A percentile compares a stretch with the other conserved stretches of the same genome.
These are phyloP conservation scores for Rhamphomyia laevipes DNA, from an alignment of 2,888 invertebrate genomes.

Conservation along the genomic window DNA sequence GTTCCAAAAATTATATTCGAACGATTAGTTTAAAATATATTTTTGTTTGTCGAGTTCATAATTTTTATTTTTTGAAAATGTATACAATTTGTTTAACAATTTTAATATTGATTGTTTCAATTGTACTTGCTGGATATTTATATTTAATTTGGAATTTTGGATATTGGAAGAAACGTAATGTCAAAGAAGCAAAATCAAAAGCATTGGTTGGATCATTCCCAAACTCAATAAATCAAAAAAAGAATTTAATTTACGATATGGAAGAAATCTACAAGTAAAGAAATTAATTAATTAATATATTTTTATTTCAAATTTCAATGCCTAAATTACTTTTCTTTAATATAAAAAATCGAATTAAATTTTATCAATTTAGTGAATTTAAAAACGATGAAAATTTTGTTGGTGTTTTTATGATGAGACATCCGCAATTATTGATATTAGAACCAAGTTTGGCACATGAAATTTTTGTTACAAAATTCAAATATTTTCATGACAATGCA, in stretches of 20 bases:
- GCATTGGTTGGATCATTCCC: constrained; percentile 24
- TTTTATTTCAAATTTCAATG: no score
- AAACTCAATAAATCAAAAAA: constrained; percentile 11
- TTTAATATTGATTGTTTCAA: no score
- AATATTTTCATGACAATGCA: constrained; percentile 30
- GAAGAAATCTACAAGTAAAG: constrained; percentile 25
- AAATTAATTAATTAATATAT: neutral
- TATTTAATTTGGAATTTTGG: constrained; percentile 16
- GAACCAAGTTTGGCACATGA: constrained; percentile 30
- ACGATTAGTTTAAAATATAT: no score
- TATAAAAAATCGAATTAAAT: no score
- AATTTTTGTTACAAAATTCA: constrained; percentile 37
- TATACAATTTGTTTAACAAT: no score
- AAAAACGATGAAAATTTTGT: constrained; percentile 27
- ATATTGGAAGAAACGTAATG: constrained; percentile 24
- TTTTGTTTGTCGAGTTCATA: no score
- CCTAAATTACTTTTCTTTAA: no score
- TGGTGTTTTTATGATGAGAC: constrained; percentile 32
- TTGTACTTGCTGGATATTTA: constrained; percentile 10
- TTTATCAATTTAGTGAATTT: constrained; percentile 26
- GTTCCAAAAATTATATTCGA: no score
- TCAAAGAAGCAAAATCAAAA: constrained; percentile 22
- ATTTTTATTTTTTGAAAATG: no score
- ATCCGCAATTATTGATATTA: constrained; percentile 31
- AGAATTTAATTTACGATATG: constrained; percentile 21